Conservation (phyloP, 2,888 invertebrate genomes). For the Lampropteryx suffumata region DNA sequence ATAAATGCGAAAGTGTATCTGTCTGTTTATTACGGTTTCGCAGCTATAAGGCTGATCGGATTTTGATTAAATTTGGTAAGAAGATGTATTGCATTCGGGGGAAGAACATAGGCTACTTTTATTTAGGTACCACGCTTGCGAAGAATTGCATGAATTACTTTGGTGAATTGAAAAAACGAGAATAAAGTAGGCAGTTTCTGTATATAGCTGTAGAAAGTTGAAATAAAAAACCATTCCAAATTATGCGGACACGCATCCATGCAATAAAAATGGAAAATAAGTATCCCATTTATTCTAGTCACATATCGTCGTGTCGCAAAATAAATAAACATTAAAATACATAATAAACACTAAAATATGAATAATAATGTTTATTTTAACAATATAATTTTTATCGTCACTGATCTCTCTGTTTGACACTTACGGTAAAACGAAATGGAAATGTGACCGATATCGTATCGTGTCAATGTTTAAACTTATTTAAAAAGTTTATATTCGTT, state of each 20-base stretch:
- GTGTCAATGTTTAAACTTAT: too few relatives aligned
- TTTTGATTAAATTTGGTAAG: too few relatives aligned
- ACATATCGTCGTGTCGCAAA: slow-evolving; percentile 2
- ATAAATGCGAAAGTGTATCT: too few relatives aligned
- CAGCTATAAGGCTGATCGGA: too few relatives aligned
- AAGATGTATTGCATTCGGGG: too few relatives aligned
- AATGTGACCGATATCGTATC: background rate
- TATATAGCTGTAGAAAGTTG: background rate
- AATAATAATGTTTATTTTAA: background rate
- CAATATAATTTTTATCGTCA: background rate
- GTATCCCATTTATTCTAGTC: background rate
- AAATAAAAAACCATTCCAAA: background rate
- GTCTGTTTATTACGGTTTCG: too few relatives aligned
- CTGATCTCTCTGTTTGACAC: background rate
- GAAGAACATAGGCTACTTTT: too few relatives aligned
- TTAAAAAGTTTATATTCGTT: too few relatives aligned
- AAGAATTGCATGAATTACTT: too few relatives aligned
- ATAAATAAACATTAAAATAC: slow-evolving; percentile 5
- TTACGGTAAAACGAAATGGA: background rate
- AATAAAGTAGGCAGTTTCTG: background rate
- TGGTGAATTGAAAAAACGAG: background rate
- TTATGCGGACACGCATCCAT: slow-evolving; percentile 5
- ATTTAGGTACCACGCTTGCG: too few relatives aligned
- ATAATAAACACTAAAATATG: background rate
- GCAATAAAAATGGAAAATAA: slow-evolving; percentile 1